phyloP scores from a whole-genome alignment of 2,888 invertebrate species.

The Maniola hyperantus region DNA sequence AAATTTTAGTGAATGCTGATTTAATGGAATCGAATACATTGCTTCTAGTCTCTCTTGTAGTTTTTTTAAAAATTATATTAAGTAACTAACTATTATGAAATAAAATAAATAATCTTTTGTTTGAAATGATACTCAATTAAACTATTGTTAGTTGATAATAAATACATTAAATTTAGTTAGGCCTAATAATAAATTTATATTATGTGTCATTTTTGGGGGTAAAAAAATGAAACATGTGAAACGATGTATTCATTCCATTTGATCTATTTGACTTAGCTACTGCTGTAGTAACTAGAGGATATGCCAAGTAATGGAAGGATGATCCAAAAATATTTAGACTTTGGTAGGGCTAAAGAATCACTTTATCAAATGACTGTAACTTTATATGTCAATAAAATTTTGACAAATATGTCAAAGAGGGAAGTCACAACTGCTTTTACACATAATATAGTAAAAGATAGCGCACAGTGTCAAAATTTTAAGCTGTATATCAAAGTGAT shows the following conservation, averaged over 20 bases:
- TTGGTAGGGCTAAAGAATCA: conserved; percentile 5
- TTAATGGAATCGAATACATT: conserved; percentile 25
- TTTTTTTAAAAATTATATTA: conserved; percentile 15
- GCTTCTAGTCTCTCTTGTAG: conserved; percentile 6
- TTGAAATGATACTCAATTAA: conserved; percentile 10
- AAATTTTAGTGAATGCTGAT: conserved; percentile 21
- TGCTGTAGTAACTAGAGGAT: conserved; percentile 7
- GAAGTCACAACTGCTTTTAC: conserved; percentile 12
- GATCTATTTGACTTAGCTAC: conserved; percentile 12
- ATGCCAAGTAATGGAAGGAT: neutral
- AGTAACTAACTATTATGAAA: neutral
- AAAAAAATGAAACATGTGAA: conserved; percentile 18
- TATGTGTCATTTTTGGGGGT: conserved; percentile 8
- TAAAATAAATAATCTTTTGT: neutral
- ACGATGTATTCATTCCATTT: conserved; percentile 24
- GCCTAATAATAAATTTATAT: conserved; percentile 11
- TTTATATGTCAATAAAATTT: neutral
- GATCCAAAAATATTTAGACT: neutral
- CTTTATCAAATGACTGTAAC: conserved; percentile 7
- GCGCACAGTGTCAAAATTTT: conserved; percentile 4
- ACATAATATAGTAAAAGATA: conserved; percentile 8
- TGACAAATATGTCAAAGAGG: conserved; percentile 5
- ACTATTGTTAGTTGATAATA: conserved; percentile 15
- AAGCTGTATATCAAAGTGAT: conserved; percentile 8
- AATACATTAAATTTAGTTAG: conserved; percentile 16